Evolutionary conservation across 2,797 vertebrate species (phyloP).

Genomic region (Salarias fasciatus): DNA sequence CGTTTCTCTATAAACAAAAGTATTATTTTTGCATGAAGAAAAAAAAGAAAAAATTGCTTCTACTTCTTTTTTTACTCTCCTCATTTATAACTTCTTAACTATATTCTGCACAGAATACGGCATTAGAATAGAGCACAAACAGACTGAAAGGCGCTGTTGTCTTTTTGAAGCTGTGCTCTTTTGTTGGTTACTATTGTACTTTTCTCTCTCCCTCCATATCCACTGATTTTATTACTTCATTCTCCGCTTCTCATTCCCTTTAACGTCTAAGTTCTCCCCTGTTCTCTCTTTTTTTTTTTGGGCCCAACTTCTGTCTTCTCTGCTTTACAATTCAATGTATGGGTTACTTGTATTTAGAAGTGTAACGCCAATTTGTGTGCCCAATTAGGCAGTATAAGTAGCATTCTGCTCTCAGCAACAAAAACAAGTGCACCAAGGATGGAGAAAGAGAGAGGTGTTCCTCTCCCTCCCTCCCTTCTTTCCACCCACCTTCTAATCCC

Average conservation of each 20-base stretch:
- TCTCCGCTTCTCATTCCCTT: not conserved
- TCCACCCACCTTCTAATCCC: slow-evolving; percentile 96
- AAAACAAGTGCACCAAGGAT: slow-evolving; percentile 42
- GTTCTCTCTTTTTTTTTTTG: not conserved
- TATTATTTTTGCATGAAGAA: not conserved
- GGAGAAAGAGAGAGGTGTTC: slow-evolving; percentile 67
- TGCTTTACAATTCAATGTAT: slow-evolving; percentile 17
- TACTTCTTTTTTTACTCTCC: not conserved
- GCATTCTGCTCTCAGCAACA: slow-evolving; percentile 45
- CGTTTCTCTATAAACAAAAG: too few species aligned
- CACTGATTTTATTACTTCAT: not conserved
- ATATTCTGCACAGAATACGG: not conserved
- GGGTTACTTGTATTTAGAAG: slow-evolving; percentile 29
- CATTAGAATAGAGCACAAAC: not conserved
- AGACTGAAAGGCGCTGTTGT: not conserved
- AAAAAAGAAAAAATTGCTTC: too few species aligned
- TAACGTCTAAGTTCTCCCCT: not conserved
- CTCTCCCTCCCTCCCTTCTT: slow-evolving; percentile 87
- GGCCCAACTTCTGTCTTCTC: not conserved
- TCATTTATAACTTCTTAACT: not conserved
- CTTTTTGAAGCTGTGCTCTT: not conserved
- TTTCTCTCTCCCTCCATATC: not conserved
- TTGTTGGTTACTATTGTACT: not conserved
- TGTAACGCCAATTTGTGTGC: slow-evolving; percentile 34
- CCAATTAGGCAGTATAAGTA: slow-evolving; percentile 48